phyloP scores from a whole-genome alignment of 1,140 invertebrate genomes.

The Eriocheir sinensis region DNA sequence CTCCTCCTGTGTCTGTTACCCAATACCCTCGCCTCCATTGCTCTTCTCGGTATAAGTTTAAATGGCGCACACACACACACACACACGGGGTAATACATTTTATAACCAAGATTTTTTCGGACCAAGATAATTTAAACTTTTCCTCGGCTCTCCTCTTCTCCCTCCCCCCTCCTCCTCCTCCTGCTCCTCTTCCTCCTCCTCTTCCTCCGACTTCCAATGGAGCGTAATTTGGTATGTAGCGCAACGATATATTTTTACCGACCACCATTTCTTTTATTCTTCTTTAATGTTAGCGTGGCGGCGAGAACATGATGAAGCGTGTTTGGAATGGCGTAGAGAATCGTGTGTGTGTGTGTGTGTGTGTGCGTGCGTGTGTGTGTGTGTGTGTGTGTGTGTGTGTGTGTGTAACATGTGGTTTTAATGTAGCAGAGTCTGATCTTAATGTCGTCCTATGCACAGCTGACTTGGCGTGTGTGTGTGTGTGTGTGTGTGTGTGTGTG shows the following conservation, averaged over 20 bases:
- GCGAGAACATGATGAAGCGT: not conserved
- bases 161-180: not conserved
- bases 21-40: too few species aligned
- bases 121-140: not conserved
- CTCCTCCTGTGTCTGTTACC: not conserved
- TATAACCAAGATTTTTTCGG: not conserved
- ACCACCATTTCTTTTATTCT: not conserved
- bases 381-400: too few species aligned
- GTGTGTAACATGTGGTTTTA: too few species aligned
- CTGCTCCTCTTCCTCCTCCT: not conserved
- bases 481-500: too few species aligned
- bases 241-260: not conserved
- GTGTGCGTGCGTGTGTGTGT: too few species aligned
- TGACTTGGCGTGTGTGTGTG: too few species aligned
- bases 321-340: too few species aligned
- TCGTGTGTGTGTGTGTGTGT: not conserved
- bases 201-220: not conserved
- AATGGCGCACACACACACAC: too few species aligned
- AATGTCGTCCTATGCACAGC: too few species aligned
- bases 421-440: too few species aligned
- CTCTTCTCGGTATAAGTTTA: too few species aligned
- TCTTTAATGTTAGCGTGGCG: not conserved
- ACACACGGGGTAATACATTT: too few species aligned
- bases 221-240: slow-evolving; percentile 13
- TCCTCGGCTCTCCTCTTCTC: not conserved